phyloP scores from a whole-genome alignment of 53 echinoderm and acorn worm genomes.

The Astropecten irregularis region DNA sequence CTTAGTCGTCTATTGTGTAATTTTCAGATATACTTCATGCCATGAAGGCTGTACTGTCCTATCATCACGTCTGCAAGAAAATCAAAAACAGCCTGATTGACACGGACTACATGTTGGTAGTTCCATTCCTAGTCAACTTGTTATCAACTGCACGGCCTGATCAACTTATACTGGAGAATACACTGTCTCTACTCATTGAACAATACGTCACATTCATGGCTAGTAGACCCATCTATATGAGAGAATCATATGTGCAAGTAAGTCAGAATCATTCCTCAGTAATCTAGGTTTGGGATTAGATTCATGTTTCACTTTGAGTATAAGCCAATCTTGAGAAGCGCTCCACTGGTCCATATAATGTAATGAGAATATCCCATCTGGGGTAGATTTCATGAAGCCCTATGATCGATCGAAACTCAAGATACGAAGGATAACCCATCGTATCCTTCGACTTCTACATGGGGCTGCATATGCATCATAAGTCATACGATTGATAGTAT shows the following conservation, averaged over 20 bases:
- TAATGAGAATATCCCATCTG: no score
- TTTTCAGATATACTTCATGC: constrained; percentile 76
- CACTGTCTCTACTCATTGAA: constrained; percentile 65
- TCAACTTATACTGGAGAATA: constrained; percentile 53
- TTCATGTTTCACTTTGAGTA: no score
- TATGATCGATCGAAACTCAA: no score
- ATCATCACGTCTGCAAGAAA: constrained; percentile 81
- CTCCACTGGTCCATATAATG: no score
- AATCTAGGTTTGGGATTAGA: no score
- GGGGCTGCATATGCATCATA: no score
- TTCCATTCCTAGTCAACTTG: constrained; percentile 78
- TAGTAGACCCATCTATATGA: constrained; percentile 80
- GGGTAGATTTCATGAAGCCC: no score
- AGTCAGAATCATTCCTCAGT: neutral
- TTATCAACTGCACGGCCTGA: constrained; percentile 56
- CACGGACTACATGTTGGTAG: constrained; percentile 82
- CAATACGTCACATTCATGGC: constrained; percentile 84
- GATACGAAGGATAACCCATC: no score
- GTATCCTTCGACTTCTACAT: no score
- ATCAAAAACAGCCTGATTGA: constrained; percentile 75
- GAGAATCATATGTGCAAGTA: constrained; percentile 83
- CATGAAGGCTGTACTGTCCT: constrained; percentile 93
- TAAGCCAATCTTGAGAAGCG: no score
- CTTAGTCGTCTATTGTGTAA: no score
- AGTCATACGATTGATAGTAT: no score